Evolutionary conservation across 1,140 invertebrate species (phyloP).

Genomic region (Drosophila insularis): DNA sequence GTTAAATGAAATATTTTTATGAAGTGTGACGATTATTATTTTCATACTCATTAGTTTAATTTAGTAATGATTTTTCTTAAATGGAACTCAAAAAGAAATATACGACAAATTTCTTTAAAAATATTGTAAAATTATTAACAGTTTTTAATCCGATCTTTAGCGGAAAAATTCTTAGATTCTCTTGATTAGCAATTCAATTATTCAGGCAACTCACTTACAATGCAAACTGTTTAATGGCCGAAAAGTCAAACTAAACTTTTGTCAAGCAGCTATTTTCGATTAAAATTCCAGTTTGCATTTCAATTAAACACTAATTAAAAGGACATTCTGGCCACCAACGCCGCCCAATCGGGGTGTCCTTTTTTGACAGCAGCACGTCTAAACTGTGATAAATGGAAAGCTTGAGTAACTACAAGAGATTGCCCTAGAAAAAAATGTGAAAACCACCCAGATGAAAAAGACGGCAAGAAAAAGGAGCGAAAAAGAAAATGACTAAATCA

Average conservation of each 20-base stretch:
- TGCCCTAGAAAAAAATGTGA: neutral
- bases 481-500: conserved; percentile 9
- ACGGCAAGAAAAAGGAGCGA: neutral
- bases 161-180: too few species aligned
- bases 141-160: neutral
- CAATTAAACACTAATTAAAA: conserved; percentile 79
- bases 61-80: too few species aligned
- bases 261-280: conserved; percentile 68
- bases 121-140: too few species aligned
- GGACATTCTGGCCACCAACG: conserved; percentile 56
- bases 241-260: conserved; percentile 60
- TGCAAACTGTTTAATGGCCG: conserved; percentile 67
- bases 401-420: neutral
- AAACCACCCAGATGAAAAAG: neutral
- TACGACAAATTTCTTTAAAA: too few species aligned
- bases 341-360: conserved; percentile 25
- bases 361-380: conserved; percentile 6
- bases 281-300: conserved; percentile 78
- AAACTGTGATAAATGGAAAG: conserved; percentile 13
- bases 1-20: too few species aligned
- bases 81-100: too few species aligned
- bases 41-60: too few species aligned
- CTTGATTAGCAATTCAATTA: neutral
- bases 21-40: too few species aligned
- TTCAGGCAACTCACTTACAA: conserved; percentile 31